Conservation (phyloP, 2,888 invertebrate species). For the Leptopilina syphax region DNA sequence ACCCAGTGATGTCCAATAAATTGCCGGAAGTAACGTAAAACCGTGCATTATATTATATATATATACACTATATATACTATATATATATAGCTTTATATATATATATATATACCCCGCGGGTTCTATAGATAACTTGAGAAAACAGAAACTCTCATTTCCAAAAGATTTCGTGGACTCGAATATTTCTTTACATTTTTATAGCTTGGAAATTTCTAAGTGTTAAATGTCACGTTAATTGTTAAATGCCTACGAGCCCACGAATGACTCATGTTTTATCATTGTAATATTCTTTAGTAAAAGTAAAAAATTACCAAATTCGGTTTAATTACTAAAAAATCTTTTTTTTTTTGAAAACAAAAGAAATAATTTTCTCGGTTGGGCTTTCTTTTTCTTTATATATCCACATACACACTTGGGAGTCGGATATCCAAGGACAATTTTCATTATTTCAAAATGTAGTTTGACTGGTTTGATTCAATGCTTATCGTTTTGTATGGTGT, state of each 20-base stretch:
- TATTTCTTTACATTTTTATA: slow-evolving; percentile 30
- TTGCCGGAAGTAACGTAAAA: slow-evolving; percentile 78
- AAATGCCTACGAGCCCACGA: slow-evolving; percentile 44
- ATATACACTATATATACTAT: slow-evolving; percentile 49
- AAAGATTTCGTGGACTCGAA: not conserved
- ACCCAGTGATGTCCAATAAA: slow-evolving; percentile 61
- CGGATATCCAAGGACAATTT: slow-evolving; percentile 22
- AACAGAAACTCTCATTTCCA: slow-evolving; percentile 59
- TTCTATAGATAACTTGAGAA: slow-evolving; percentile 66
- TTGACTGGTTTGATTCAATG: slow-evolving; percentile 33
- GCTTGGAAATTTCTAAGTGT: slow-evolving; percentile 30
- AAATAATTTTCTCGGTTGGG: not conserved
- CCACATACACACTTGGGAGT: not conserved
- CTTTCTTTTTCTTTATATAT: not conserved
- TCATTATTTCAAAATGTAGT: slow-evolving; percentile 33
- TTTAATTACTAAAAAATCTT: not conserved
- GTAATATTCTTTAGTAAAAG: too few species aligned
- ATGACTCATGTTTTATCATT: slow-evolving; percentile 46
- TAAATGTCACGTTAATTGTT: too few species aligned
- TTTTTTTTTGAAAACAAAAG: not conserved
- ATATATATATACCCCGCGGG: slow-evolving; percentile 49
- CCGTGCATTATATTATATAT: slow-evolving; percentile 51
- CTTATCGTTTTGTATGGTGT: not conserved
- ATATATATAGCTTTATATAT: slow-evolving; percentile 44
- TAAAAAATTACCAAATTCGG: too few species aligned